Percentiles rank a stretch among this genome's conserved stretches.
These are phyloP conservation scores for Cheilosia pagana DNA, from an alignment of 2,888 invertebrate species.

Conservation along the genomic window DNA sequence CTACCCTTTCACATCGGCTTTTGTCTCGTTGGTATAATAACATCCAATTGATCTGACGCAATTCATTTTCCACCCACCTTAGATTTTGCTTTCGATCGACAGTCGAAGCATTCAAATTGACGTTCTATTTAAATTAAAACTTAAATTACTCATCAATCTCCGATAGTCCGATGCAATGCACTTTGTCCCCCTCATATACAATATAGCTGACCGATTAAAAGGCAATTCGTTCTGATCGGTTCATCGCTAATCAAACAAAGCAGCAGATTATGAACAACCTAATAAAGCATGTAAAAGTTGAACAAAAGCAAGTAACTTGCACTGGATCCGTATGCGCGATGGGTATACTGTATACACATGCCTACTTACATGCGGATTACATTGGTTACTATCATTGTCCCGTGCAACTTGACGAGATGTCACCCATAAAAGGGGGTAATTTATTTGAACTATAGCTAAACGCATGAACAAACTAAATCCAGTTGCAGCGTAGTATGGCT, in stretches of 20 bases:
- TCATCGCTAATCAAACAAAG: constrained; percentile 9
- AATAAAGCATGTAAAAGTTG: not conserved
- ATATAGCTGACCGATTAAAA: not conserved
- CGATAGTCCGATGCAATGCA: not conserved
- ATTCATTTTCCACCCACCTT: too few relatives aligned
- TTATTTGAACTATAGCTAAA: constrained; percentile 10
- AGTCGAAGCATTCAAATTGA: not conserved
- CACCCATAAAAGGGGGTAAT: constrained; percentile 5
- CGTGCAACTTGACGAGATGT: constrained; percentile 9
- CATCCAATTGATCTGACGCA: too few relatives aligned
- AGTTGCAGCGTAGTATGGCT: not conserved
- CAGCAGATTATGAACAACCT: not conserved
- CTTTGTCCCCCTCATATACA: not conserved
- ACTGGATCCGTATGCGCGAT: not conserved
- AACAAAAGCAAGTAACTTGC: not conserved
- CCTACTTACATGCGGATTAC: not conserved
- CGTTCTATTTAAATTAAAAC: not conserved
- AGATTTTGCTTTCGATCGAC: not conserved
- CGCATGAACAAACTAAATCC: not conserved
- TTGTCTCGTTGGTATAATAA: too few relatives aligned
- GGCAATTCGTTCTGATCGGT: not conserved
- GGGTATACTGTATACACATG: too few relatives aligned
- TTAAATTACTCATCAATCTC: constrained; percentile 4
- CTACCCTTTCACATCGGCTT: too few relatives aligned
- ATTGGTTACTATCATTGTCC: constrained; percentile 4